phyloP scores from a whole-genome alignment of 2,888 invertebrate species.

The Cantharis flavilabris region DNA sequence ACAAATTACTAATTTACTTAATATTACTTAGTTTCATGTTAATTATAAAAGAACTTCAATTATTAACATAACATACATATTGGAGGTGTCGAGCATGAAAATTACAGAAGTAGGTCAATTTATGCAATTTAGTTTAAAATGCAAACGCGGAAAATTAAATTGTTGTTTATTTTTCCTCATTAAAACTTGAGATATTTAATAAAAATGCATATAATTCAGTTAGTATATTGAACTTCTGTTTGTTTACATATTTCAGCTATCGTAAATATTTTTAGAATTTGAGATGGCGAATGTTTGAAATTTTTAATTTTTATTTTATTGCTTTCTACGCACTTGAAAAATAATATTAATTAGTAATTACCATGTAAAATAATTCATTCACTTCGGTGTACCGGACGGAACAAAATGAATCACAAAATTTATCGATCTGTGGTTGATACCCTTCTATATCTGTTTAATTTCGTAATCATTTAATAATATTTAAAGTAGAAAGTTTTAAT shows the following conservation, averaged over 20 bases:
- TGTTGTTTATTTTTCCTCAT: background rate
- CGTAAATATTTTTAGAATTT: background rate
- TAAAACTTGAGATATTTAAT: background rate
- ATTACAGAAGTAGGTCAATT: slow-evolving; percentile 6
- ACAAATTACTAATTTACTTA: background rate
- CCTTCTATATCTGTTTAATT: background rate
- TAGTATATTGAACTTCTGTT: background rate
- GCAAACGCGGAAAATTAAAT: slow-evolving; percentile 2
- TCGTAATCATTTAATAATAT: background rate
- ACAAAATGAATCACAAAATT: background rate
- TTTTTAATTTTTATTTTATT: background rate
- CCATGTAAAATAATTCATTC: background rate
- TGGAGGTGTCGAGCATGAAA: background rate
- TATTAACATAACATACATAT: background rate
- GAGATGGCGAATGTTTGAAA: background rate
- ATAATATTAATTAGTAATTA: background rate
- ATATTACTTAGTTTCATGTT: background rate
- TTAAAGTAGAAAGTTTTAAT: background rate
- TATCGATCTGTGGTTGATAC: background rate
- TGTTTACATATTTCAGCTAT: background rate
- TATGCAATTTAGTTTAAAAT: slow-evolving; percentile 10
- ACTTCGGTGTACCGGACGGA: background rate
- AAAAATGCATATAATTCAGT: background rate
- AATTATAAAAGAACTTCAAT: background rate
- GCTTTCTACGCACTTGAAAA: background rate